A percentile compares a stretch with the other conserved stretches of the same genome.
Evolutionary conservation across 2,888 invertebrate species (phyloP).

Genomic region (Cephus rjabovi): DNA sequence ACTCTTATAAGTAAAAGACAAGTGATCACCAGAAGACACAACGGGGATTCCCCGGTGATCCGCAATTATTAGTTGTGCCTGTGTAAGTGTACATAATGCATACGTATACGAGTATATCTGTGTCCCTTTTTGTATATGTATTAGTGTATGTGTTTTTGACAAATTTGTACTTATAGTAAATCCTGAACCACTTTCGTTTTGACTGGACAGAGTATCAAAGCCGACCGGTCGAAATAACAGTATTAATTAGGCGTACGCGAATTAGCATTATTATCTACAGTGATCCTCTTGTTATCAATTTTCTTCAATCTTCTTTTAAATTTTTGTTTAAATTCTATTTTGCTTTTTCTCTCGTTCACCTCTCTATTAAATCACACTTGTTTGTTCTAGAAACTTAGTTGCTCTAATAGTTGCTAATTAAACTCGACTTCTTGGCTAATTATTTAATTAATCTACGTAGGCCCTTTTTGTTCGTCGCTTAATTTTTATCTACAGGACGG

Average conservation of each 20-base stretch:
- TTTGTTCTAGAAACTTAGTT: constrained; percentile 26
- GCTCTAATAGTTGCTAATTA: constrained; percentile 26
- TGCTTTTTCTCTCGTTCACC: constrained; percentile 22
- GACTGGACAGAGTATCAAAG: constrained; percentile 29
- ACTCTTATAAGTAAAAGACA: not conserved
- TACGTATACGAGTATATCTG: not conserved
- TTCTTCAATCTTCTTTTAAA: not conserved
- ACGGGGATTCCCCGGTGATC: not conserved
- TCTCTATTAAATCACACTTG: constrained; percentile 28
- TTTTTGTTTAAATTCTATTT: not conserved
- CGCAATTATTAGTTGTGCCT: not conserved
- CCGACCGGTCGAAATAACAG: constrained; percentile 16
- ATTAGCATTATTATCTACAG: constrained; percentile 33
- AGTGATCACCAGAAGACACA: not conserved
- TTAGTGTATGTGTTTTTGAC: constrained; percentile 8
- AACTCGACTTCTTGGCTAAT: constrained; percentile 16
- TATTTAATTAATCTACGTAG: constrained; percentile 48
- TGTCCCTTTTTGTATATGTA: constrained; percentile 23
- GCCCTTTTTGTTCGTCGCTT: constrained; percentile 53
- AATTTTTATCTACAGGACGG: constrained; percentile 37
- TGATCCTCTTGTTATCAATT: constrained; percentile 27
- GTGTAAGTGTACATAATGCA: not conserved
- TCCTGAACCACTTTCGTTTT: constrained; percentile 18
- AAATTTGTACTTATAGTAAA: constrained; percentile 24
- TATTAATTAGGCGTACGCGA: constrained; percentile 20